Percentiles rank a stretch among this genome's conserved stretches.
phyloP scores from a whole-genome alignment of 2,888 invertebrate species.

The Sericinus montela region DNA sequence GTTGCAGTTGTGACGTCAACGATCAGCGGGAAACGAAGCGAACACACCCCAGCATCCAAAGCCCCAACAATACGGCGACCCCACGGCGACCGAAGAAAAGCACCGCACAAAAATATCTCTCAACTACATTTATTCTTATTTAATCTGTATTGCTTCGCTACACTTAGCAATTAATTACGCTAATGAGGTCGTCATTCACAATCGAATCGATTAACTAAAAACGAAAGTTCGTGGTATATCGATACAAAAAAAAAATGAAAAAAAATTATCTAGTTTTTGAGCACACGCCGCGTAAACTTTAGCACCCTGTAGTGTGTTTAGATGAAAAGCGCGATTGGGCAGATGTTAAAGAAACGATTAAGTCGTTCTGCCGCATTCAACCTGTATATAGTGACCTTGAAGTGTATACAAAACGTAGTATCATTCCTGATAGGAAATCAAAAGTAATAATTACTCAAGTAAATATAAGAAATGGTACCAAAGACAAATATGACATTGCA shows the following conservation, averaged over 20 bases:
- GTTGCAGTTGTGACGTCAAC: background rate
- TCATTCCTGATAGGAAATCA: too few species aligned
- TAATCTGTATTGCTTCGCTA: conserved; percentile 6
- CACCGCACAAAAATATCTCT: background rate
- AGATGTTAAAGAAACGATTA: background rate
- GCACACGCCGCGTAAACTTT: conserved; percentile 17
- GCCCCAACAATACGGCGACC: background rate
- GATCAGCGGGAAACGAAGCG: conserved; percentile 1
- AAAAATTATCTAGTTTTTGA: conserved; percentile 20
- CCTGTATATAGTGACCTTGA: too few species aligned
- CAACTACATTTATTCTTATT: background rate
- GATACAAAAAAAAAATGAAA: background rate
- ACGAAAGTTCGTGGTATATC: background rate
- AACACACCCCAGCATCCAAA: background rate
- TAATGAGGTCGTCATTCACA: conserved; percentile 33
- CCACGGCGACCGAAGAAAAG: background rate
- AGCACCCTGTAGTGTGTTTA: conserved; percentile 21
- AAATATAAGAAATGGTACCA: too few species aligned
- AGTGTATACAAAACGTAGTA: too few species aligned
- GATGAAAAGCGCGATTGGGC: background rate
- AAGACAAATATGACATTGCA: too few species aligned
- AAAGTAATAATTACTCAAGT: too few species aligned
- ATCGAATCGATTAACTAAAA: conserved; percentile 22
- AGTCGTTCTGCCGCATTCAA: too few species aligned
- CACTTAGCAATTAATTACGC: conserved; percentile 23